Conservation (phyloP, 2,797 vertebrate genomes). For the Florisuga fusca region DNA sequence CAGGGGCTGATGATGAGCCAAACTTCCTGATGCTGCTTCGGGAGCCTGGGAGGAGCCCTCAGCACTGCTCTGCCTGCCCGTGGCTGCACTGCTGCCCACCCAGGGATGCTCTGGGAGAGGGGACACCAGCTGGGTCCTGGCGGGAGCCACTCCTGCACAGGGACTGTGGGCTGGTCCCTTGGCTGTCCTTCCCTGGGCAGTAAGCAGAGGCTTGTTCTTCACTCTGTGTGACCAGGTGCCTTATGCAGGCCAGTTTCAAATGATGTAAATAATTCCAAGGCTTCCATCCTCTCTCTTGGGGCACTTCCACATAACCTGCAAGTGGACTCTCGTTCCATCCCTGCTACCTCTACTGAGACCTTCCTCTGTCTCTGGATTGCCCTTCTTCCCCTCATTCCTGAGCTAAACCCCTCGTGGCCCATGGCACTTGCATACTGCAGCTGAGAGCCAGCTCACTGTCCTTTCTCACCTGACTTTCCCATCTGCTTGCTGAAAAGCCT, state of each 20-base stretch:
- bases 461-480: not conserved
- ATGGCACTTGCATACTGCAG: not conserved
- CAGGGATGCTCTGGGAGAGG: not conserved
- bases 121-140: not conserved
- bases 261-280: not conserved
- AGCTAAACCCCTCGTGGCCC: not conserved
- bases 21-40: constrained; percentile 7
- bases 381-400: not conserved
- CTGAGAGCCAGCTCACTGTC: not conserved
- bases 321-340: not conserved
- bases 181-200: not conserved
- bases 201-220: not conserved
- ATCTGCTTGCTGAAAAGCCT: not conserved
- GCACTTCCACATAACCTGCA: not conserved
- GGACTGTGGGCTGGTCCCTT: not conserved
- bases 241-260: not conserved
- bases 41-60: constrained; percentile 29
- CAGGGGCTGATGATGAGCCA: constrained; percentile 65
- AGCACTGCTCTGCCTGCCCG: not conserved
- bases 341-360: not conserved
- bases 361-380: not conserved
- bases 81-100: not conserved
- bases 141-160: not conserved
- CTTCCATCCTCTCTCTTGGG: not conserved
- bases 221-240: not conserved